Base-by-base conservation (phyloP, 2,888 invertebrate species). In the Cremastinae sp. region DNA sequence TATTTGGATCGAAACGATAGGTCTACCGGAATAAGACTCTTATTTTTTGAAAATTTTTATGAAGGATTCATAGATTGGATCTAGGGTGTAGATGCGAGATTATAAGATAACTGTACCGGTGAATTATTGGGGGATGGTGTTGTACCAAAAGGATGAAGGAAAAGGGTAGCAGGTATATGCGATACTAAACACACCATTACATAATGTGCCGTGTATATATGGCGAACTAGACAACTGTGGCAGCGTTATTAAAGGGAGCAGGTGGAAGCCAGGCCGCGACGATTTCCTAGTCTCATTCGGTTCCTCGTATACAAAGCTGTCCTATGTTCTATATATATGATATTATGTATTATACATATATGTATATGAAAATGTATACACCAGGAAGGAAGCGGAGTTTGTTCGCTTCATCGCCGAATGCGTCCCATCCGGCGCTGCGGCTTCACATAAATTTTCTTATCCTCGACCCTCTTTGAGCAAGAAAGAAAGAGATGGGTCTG, bases 381-480 rank as follows among this genome's bases (percentile, higher is more conserved):
- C 55, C 53, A 55, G 59, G 65, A 75, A 45, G 74, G 76, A 76
- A 76, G 76, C 77, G 49, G 68, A 64, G 39, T 41, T 62, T 47
- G 41, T 41, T 53, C 59, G 65, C 71, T 71, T 75, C 61, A 56
- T 74, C 56, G 61, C 61, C 64, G 51, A 41, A 18, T 66, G 59
- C 74, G 69, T 78, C 72, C 80, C 79, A 79, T 79, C 77, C 78
- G 75, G 78, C 68, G 64, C 72, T 75, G 74, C 53, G 77, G 79
- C 77, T 80, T 78, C 75, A 79, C n/a, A n/a, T 76, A 78, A 78
- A 80, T 79, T 80, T 79, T 80, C 75, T 75, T 75, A 78, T 74
- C 74, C 75, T 61, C 58, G 65, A 70, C 45, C 66, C 58, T 47
- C 53, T 58, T 69, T 75, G 70, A 68, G 66, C 59, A 62, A 65